phyloP scores from a whole-genome alignment of 2,797 vertebrate genomes.

The Sebastes hubbsi region DNA sequence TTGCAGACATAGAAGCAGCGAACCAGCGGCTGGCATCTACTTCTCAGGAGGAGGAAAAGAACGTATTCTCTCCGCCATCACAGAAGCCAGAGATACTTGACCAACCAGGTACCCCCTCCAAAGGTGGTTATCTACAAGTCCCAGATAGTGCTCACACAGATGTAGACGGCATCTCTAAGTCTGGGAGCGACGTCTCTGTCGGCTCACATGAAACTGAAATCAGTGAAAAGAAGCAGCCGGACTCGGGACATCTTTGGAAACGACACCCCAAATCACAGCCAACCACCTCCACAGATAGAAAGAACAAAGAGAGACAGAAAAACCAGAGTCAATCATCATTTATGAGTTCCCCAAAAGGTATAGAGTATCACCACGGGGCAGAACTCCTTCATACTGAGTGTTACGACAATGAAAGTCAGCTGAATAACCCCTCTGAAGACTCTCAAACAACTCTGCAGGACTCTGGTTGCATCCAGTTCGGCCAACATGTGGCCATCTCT shows the following conservation, averaged over 20 bases:
- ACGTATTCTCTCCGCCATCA: conserved; percentile 1
- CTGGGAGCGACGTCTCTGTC: not conserved
- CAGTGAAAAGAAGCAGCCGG: conserved; percentile 37
- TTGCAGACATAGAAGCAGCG: conserved; percentile 86
- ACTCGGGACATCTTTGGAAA: conserved; percentile 40
- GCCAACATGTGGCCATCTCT: conserved; percentile 31
- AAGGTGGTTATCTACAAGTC: conserved; percentile 19
- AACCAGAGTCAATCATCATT: conserved; percentile 9
- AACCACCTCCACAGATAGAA: not conserved
- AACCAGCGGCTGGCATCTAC: conserved; percentile 81
- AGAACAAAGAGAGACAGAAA: conserved; percentile 28
- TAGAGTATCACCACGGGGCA: not conserved
- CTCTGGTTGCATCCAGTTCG: not conserved
- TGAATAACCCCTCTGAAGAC: conserved; percentile 32
- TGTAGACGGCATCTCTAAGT: not conserved
- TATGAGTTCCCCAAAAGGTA: conserved; percentile 7
- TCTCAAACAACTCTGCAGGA: conserved; percentile 35
- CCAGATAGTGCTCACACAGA: conserved; percentile 7
- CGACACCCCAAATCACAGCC: conserved; percentile 24
- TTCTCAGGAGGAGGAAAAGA: conserved; percentile 65
- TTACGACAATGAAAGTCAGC: conserved; percentile 26
- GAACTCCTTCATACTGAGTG: conserved; percentile 20
- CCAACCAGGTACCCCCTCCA: conserved; percentile 1
- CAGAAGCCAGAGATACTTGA: conserved; percentile 32
- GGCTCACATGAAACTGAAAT: conserved; percentile 32